Percentiles rank a stretch among this genome's conserved stretches.
phyloP scores from a whole-genome alignment of 64 coral and sea anemone genomes.

The Anthopleura sola region DNA sequence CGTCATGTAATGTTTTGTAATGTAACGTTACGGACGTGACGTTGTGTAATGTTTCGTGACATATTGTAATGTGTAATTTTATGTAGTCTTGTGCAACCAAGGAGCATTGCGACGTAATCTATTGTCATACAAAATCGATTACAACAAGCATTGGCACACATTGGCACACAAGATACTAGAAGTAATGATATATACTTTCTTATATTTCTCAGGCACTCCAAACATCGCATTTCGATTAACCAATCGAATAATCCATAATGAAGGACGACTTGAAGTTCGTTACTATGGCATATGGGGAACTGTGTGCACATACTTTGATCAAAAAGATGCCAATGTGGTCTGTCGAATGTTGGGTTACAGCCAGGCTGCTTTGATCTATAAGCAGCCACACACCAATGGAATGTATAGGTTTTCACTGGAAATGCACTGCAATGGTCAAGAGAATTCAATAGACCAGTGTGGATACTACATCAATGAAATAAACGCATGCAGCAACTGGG shows the following conservation, averaged over 20 bases:
- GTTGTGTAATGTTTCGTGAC: too few species aligned
- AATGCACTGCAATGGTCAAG: not conserved
- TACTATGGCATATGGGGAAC: conserved; percentile 9
- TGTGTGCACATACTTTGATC: not conserved
- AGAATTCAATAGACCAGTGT: not conserved
- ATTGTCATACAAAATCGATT: too few species aligned
- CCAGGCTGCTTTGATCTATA: not conserved
- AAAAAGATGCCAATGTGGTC: not conserved
- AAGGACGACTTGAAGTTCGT: not conserved
- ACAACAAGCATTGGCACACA: too few species aligned
- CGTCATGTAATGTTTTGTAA: too few species aligned
- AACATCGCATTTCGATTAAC: not conserved
- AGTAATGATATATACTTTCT: not conserved
- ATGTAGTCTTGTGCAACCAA: too few species aligned
- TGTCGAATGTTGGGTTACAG: conserved; percentile 10
- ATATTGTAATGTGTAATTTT: too few species aligned
- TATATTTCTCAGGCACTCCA: not conserved
- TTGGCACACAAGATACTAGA: too few species aligned
- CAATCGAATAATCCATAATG: not conserved
- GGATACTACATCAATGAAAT: not conserved
- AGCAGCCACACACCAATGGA: not conserved
- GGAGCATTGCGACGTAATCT: too few species aligned
- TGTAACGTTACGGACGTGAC: too few species aligned
- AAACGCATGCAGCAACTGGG: not conserved
- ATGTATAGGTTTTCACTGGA: not conserved